A percentile compares a stretch with the other conserved stretches of the same genome.
phyloP scores from a whole-genome alignment of 2,797 vertebrate species.

The Chiloscyllium punctatum region DNA sequence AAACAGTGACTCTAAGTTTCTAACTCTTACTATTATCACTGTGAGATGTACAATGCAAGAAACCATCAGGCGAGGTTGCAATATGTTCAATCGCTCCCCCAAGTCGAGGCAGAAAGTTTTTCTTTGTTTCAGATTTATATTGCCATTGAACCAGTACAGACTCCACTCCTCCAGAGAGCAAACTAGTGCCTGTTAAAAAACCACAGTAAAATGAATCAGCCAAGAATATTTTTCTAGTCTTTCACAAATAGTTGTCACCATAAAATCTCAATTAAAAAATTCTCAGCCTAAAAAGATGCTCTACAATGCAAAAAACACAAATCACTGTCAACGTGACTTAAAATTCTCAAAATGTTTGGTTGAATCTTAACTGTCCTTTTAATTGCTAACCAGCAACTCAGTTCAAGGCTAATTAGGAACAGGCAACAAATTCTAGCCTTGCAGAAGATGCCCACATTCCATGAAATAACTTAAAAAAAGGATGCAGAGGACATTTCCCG shows the following conservation, averaged over 20 bases:
- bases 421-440: too few relatives aligned
- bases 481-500: too few relatives aligned
- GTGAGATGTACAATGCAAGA: constrained; percentile 76
- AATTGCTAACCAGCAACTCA: too few relatives aligned
- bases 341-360: too few relatives aligned
- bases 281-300: not conserved
- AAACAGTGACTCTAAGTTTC: not conserved
- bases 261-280: not conserved
- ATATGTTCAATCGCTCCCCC: constrained; percentile 79
- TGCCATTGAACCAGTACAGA: constrained; percentile 90
- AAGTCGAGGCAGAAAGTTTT: constrained; percentile 82
- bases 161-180: constrained; percentile 85
- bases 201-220: not conserved
- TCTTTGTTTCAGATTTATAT: constrained; percentile 61
- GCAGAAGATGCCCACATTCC: too few relatives aligned
- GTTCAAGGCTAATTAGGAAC: too few relatives aligned
- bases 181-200: constrained; percentile 65
- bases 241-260: not conserved
- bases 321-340: too few relatives aligned
- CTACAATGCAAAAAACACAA: not conserved
- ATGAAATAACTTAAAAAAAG: too few relatives aligned
- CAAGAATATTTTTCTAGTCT: not conserved
- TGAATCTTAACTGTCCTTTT: too few relatives aligned
- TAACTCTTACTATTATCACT: constrained; percentile 83
- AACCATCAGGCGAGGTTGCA: constrained; percentile 70